A percentile compares a stretch with the other conserved stretches of the same genome.
phyloP scores from a whole-genome alignment of 2,113 vertebrate genomes.

The Microcebus murinus region DNA sequence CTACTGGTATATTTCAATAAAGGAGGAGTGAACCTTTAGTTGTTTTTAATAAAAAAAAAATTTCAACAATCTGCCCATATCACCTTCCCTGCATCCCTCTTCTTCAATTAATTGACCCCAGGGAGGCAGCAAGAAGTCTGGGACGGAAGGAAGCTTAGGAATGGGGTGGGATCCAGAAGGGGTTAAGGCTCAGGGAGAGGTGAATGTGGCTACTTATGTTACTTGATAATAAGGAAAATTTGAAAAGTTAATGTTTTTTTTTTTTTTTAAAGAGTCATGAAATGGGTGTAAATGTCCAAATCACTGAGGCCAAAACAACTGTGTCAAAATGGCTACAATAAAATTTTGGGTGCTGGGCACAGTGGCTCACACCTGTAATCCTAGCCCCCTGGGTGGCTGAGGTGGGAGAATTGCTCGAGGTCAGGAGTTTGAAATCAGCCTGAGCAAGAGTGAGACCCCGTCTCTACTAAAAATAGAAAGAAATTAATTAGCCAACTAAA shows the following conservation, averaged over 20 bases:
- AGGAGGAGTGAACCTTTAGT: neutral
- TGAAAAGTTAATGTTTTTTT: neutral
- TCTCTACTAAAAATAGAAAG: too few species aligned
- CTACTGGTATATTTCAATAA: neutral
- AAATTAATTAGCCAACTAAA: too few species aligned
- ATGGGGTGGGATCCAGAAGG: neutral
- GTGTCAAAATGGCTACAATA: neutral
- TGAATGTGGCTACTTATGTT: neutral
- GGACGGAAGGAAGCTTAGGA: neutral
- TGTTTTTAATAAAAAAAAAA: neutral
- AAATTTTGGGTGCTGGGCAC: neutral
- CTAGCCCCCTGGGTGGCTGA: too few species aligned
- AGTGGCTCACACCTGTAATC: too few species aligned
- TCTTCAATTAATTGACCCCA: too few species aligned
- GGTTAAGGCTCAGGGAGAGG: neutral
- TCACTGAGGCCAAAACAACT: neutral
- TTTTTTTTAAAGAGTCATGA: neutral
- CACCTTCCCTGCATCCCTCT: neutral
- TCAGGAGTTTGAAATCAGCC: too few species aligned
- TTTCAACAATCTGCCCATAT: neutral
- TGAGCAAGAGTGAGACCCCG: too few species aligned
- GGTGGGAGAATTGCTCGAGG: too few species aligned
- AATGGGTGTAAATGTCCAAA: neutral
- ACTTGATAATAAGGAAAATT: neutral
- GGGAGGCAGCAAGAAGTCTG: neutral